Evolutionary conservation across 2,888 invertebrate species (phyloP).

Genomic region (Girardia tigrina): DNA sequence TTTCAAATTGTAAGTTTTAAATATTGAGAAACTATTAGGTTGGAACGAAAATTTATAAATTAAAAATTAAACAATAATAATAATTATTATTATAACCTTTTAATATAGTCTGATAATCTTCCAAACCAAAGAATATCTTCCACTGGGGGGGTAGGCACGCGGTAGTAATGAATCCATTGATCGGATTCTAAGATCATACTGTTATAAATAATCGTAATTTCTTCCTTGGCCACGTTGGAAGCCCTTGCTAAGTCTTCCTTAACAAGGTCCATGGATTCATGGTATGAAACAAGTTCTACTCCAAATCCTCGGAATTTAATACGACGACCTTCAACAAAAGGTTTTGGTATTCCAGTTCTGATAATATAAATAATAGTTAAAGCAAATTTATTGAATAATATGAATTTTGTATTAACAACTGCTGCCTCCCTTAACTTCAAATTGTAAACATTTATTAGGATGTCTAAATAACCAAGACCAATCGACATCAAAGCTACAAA

Average conservation of each 20-base stretch:
- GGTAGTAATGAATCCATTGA: not conserved
- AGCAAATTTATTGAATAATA: no score
- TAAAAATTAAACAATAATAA: no score
- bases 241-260: not conserved
- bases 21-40: no score
- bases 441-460: no score
- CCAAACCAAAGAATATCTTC: slow-evolving; percentile 14
- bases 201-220: not conserved
- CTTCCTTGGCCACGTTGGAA: not conserved
- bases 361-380: no score
- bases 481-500: no score
- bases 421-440: no score
- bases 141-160: not conserved
- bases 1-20: no score
- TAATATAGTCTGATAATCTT: not conserved
- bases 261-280: not conserved
- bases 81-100: no score
- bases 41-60: no score
- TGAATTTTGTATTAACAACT: no score
- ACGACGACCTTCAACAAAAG: not conserved
- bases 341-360: not conserved
- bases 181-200: not conserved
- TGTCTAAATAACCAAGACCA: no score
- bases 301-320: not conserved
- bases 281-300: not conserved